Percentiles rank a stretch among this genome's conserved stretches.
These are phyloP conservation scores for Drymodes brunneopygia DNA, from an alignment of 2,113 vertebrate species.

Conservation along the genomic window DNA sequence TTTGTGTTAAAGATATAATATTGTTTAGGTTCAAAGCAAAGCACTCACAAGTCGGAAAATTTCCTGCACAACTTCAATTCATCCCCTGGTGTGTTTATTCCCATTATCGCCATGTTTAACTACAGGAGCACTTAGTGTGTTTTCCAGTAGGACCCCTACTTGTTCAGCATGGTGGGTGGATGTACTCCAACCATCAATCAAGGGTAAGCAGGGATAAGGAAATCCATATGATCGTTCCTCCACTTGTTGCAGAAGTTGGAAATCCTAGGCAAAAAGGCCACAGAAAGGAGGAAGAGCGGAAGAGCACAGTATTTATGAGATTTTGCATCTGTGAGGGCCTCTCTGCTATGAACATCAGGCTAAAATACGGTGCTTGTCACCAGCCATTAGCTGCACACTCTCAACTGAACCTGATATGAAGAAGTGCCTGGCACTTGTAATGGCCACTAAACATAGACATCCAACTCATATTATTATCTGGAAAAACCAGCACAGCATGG, in stretches of 20 bases:
- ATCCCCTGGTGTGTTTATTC: conserved; percentile 35
- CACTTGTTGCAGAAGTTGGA: not conserved
- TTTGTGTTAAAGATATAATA: conserved; percentile 14
- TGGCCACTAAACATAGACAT: not conserved
- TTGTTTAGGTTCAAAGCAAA: conserved; percentile 44
- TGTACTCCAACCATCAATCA: not conserved
- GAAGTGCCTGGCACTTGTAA: not conserved
- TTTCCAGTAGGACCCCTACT: conserved; percentile 32
- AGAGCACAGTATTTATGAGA: not conserved
- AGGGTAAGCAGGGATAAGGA: not conserved
- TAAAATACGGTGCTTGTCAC: not conserved
- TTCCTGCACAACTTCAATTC: conserved; percentile 27
- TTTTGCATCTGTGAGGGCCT: not conserved
- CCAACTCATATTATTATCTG: not conserved
- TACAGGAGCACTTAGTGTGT: not conserved
- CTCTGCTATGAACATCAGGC: not conserved
- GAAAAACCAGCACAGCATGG: not conserved
- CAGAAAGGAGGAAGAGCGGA: not conserved
- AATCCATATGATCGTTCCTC: not conserved
- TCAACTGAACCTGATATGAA: not conserved
- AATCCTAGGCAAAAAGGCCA: not conserved
- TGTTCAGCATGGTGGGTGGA: not conserved
- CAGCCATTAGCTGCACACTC: not conserved
- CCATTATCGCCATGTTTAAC: conserved; percentile 45
- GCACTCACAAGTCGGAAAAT: conserved; percentile 23